Base-by-base conservation (phyloP, 2,797 vertebrate species). In the Sphaeramia orbicularis region DNA sequence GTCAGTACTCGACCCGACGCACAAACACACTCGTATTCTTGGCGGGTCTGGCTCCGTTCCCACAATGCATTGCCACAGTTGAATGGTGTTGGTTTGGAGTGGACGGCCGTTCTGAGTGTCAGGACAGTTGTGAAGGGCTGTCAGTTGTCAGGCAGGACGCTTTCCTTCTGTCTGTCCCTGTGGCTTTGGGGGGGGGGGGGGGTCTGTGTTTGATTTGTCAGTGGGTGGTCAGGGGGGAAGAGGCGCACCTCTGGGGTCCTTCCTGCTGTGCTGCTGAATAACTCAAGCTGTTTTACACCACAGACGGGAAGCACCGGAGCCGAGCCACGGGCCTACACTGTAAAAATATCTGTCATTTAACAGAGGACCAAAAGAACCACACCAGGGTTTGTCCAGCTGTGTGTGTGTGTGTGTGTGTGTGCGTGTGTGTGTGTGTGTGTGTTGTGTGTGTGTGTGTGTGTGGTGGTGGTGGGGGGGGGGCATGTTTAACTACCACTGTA, bases 81-180 rank as follows among this genome's bases (percentile, higher is more conserved):
- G 79, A 71, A 83, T 76, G 52, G 78, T 58, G 60, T 64, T 51
- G 77, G 56, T 61, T 88, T 62, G 69, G 67, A 79, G 70, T 56
- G 70, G 76, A 78, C 68, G 76, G 37, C 55, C 55, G 40, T 52
- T 68, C 75, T 82, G 67, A 72, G 76, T 86, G 79, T 87, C 61
- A 78, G 83, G 86, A 80, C 85, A 76, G 84, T 83, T 52, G 42
- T 84, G 84, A 81, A 85, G 76, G 66, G 60, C 85, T 87, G 85
- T 85, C 81, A 80, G 67, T 35, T 86, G 80, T 81, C 80, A 71
- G 58, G 48, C 61, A 76, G 79, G 55, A 52, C 48, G 49, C 35
- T 70, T 62, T 64, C 75, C 68, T 47, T 58, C 65, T 50, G 16
- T 78, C 58, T 56, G 12, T 76, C 50, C 65, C 50, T 65, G 74